Evolutionary conservation across 1,140 invertebrate genomes (phyloP), one percentile per base, ranked within the genome.

Genomic region (Atopsyche davidsoni): DNA sequence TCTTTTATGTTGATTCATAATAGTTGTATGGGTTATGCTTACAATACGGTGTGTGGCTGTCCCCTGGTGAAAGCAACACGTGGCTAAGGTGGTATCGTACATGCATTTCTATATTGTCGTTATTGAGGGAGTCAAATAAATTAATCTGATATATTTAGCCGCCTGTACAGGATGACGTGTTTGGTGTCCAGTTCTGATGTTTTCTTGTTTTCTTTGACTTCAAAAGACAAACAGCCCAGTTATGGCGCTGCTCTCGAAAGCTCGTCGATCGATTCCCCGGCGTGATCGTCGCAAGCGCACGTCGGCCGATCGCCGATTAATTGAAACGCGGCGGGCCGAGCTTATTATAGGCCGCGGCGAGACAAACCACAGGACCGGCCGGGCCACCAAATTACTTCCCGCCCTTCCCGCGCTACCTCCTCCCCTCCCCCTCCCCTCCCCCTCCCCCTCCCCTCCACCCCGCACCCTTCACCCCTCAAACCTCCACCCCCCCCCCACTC

Each of bases 321-420:
- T 57, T 53, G 55, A 57, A 57, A 51, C 22, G 35, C 46, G 49
- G 46, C 53, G 47, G 47, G n/a, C n/a, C 49, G 21, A 10, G 41
- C 21, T 40, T 51, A 56, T 56, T 56, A 56, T 39, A 56, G 54
- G 32, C 35, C 31, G 53, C 53, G 41, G 44, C 46, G 28, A n/a
- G 6, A 19, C 32, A 51, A 51, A 46, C 50, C 50, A 40, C 50
- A 57, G 49, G 45, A 57, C 41, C 50, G 32, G 31, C 25, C 49
- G 48, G 44, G 34, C 44, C 41, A 36, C 36, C 49, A 52, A 56
- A 56, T 56, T 56, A 56, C 49, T 17, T 50, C 46, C 49, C 45
- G 42, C n/a, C 45, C 48, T 44, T 51, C 31, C 31, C 51, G 44
- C 42, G 44, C 44, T 18, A 24, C 41, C 41, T 19, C 41, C 41